phyloP scores from a whole-genome alignment of 2,888 invertebrate genomes.

The Nemoura dubitans region DNA sequence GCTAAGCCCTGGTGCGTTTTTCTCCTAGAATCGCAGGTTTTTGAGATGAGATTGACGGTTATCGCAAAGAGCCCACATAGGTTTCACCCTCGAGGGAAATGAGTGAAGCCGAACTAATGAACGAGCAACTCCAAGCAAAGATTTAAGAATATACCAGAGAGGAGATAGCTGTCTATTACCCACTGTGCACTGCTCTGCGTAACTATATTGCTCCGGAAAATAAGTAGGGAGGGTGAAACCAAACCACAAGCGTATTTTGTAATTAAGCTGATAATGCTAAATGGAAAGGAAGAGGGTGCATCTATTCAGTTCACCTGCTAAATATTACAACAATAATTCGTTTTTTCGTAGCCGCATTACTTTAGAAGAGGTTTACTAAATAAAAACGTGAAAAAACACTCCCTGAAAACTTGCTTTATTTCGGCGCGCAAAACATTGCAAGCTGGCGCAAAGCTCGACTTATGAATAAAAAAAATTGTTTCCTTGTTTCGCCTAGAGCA shows the following conservation, averaged over 20 bases:
- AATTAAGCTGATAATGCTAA: neutral
- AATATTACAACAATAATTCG: neutral
- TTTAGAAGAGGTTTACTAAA: neutral
- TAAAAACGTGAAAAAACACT: neutral
- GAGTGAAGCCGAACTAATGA: constrained; percentile 21
- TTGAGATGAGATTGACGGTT: neutral
- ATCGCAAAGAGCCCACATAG: neutral
- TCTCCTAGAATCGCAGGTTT: neutral
- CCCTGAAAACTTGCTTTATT: neutral
- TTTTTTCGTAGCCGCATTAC: neutral
- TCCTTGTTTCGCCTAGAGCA: neutral
- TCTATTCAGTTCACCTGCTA: neutral
- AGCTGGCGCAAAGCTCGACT: neutral
- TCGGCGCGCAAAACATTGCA: neutral
- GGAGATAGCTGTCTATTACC: neutral
- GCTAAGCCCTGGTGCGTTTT: neutral
- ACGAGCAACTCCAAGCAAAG: neutral
- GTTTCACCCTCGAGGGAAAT: constrained; percentile 33
- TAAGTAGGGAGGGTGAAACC: neutral
- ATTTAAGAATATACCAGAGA: constrained; percentile 20
- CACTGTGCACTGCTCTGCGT: too few relatives aligned
- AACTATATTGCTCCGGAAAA: neutral
- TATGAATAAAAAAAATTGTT: neutral
- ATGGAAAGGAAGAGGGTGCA: neutral
- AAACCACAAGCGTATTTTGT: neutral